Percentiles rank a stretch among this genome's conserved stretches.
phyloP scores from a whole-genome alignment of 2,888 invertebrate genomes.

The Heliconius cydno region DNA sequence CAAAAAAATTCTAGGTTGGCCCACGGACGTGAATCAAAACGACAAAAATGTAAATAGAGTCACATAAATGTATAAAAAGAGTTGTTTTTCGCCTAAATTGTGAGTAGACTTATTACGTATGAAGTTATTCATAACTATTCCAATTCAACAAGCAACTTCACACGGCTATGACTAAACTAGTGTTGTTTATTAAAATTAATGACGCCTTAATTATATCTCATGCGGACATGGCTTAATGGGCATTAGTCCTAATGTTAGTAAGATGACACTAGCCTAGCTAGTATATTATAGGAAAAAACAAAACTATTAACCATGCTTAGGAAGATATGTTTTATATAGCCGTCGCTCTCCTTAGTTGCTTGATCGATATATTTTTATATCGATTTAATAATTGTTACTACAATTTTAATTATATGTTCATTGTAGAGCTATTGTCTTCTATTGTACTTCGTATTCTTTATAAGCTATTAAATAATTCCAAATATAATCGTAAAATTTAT shows the following conservation, averaged over 20 bases:
- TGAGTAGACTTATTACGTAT: neutral
- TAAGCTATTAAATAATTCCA: too few relatives aligned
- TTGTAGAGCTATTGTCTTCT: too few relatives aligned
- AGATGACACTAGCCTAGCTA: slow-evolving; percentile 9
- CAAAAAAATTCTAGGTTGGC: neutral
- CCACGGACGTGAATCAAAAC: neutral
- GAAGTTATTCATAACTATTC: slow-evolving; percentile 17
- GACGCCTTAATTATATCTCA: slow-evolving; percentile 56
- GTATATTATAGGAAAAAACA: neutral
- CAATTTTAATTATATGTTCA: too few relatives aligned
- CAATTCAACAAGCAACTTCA: slow-evolving; percentile 46
- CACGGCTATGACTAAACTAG: slow-evolving; percentile 54
- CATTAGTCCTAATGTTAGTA: slow-evolving; percentile 22
- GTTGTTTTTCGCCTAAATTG: slow-evolving; percentile 1
- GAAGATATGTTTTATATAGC: neutral
- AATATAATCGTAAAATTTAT: too few relatives aligned
- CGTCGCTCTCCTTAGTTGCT: neutral
- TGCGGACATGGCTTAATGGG: slow-evolving; percentile 41
- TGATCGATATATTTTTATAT: slow-evolving; percentile 1
- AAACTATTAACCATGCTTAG: neutral
- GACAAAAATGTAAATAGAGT: slow-evolving; percentile 10
- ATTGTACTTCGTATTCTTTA: too few relatives aligned
- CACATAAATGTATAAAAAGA: slow-evolving; percentile 14
- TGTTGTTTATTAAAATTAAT: slow-evolving; percentile 59
- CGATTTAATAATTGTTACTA: neutral